Conservation (phyloP, 2,888 invertebrate species). For the Silvanus unidentatus region DNA sequence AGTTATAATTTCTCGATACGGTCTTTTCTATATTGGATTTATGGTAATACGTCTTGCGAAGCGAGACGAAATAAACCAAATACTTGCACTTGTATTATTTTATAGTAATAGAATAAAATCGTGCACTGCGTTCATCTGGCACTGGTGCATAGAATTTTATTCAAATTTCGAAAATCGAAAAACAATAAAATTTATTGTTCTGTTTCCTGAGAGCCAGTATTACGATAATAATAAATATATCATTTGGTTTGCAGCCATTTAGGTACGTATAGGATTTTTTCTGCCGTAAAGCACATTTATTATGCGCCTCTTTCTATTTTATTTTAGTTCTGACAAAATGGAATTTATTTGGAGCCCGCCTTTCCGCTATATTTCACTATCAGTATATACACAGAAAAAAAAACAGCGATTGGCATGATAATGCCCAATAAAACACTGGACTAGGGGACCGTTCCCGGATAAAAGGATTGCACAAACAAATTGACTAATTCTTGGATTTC, state of each 20-base stretch:
- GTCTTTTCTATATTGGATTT: too few species aligned
- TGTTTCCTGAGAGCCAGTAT: too few species aligned
- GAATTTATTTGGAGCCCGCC: slow-evolving; percentile 39
- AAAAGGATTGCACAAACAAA: slow-evolving; percentile 39
- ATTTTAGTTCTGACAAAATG: slow-evolving; percentile 33
- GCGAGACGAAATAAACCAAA: too few species aligned
- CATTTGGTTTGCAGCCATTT: slow-evolving; percentile 35
- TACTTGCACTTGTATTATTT: too few species aligned
- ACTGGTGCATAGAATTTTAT: too few species aligned
- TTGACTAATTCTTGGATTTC: slow-evolving; percentile 39
- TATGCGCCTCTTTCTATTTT: slow-evolving; percentile 36
- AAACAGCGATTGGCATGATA: slow-evolving; percentile 38
- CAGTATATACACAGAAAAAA: slow-evolving; percentile 14
- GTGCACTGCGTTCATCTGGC: too few species aligned
- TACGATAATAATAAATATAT: slow-evolving; percentile 36
- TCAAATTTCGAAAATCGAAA: too few species aligned
- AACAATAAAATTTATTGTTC: too few species aligned
- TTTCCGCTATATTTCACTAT: slow-evolving; percentile 40
- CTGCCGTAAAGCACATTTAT: slow-evolving; percentile 33
- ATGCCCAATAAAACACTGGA: slow-evolving; percentile 39
- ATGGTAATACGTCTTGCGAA: too few species aligned
- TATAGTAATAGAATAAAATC: too few species aligned
- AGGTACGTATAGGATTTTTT: slow-evolving; percentile 25
- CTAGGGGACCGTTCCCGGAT: slow-evolving; percentile 23
- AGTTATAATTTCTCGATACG: too few species aligned